A percentile compares a stretch with the other conserved stretches of the same genome.
Evolutionary conservation across 2,888 invertebrate species (phyloP).

Genomic region (Pinctada fucata): DNA sequence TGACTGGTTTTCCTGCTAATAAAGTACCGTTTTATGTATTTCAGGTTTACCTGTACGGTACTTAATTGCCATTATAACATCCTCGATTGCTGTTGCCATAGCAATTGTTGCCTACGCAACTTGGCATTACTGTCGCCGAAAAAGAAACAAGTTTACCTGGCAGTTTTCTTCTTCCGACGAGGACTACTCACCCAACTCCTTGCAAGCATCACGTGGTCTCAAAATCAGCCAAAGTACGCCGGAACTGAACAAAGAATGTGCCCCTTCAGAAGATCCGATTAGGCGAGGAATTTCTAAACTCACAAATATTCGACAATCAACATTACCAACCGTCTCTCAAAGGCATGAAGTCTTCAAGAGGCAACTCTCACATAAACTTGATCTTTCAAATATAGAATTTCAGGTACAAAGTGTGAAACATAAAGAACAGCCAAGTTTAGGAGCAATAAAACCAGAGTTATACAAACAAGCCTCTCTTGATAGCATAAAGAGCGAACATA

Average conservation of each 20-base stretch:
- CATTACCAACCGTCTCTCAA: slow-evolving; percentile 88
- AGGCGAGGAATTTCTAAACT: slow-evolving; percentile 59
- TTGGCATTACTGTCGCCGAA: slow-evolving; percentile 56
- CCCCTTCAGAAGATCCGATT: slow-evolving; percentile 35
- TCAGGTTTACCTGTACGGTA: slow-evolving; percentile 57
- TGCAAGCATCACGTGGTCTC: slow-evolving; percentile 48
- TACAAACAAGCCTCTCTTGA: slow-evolving; percentile 79
- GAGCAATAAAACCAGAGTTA: slow-evolving; percentile 73
- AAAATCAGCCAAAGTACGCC: slow-evolving; percentile 74
- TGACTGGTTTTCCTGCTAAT: no score
- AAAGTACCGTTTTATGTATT: no score
- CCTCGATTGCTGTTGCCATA: slow-evolving; percentile 49
- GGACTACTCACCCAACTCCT: slow-evolving; percentile 50
- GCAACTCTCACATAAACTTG: slow-evolving; percentile 87
- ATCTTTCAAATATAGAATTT: slow-evolving; percentile 87
- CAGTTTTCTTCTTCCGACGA: slow-evolving; percentile 44
- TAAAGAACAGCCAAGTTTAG: slow-evolving; percentile 71
- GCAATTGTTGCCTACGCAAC: slow-evolving; percentile 54
- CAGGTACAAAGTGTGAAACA: slow-evolving; percentile 80
- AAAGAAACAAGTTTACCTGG: slow-evolving; percentile 40
- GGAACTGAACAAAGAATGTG: slow-evolving; percentile 60
- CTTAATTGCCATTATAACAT: slow-evolving; percentile 50
- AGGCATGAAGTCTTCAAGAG: slow-evolving; percentile 89
- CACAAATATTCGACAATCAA: slow-evolving; percentile 87
- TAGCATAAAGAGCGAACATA: slow-evolving; percentile 64